These are phyloP conservation scores for Noctuana brunneofusca DNA, from an alignment of 2,888 invertebrate species.

Conservation along the genomic window DNA sequence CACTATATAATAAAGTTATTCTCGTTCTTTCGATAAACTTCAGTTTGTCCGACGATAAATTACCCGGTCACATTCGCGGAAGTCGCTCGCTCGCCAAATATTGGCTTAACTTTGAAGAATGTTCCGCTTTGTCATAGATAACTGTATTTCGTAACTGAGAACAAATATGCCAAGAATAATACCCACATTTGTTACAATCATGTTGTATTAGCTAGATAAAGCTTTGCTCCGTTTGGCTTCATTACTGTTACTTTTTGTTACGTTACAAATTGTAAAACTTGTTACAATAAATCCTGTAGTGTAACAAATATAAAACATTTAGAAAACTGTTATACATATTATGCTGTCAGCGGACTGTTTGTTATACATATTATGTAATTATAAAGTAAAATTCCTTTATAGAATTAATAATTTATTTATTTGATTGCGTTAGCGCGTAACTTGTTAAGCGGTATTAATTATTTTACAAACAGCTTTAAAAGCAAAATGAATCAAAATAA, in stretches of 20 bases:
- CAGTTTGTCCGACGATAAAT: slow-evolving; percentile 80
- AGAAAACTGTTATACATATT: too few species aligned
- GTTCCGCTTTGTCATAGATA: slow-evolving; percentile 65
- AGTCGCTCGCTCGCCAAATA: slow-evolving; percentile 69
- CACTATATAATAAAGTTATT: slow-evolving; percentile 83
- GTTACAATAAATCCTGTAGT: too few species aligned
- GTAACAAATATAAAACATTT: too few species aligned
- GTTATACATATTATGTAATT: too few species aligned
- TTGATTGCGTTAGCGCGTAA: not conserved
- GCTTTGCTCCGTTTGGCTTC: not conserved
- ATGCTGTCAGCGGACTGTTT: too few species aligned
- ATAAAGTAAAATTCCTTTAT: too few species aligned
- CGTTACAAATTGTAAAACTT: too few species aligned
- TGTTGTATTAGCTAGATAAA: not conserved
- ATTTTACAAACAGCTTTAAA: slow-evolving; percentile 6
- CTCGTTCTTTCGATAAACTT: slow-evolving; percentile 82
- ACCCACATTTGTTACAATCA: slow-evolving; percentile 34
- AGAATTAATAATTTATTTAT: not conserved
- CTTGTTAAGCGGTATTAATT: not conserved
- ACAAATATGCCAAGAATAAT: slow-evolving; percentile 47
- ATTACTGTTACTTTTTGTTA: too few species aligned
- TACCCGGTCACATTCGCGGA: slow-evolving; percentile 73
- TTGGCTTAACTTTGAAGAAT: slow-evolving; percentile 80
- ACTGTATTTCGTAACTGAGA: slow-evolving; percentile 52
- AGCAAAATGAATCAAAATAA: slow-evolving; percentile 30